Evolutionary conservation across 2,888 invertebrate genomes (phyloP).

Genomic region (Noctua fimbriata): DNA sequence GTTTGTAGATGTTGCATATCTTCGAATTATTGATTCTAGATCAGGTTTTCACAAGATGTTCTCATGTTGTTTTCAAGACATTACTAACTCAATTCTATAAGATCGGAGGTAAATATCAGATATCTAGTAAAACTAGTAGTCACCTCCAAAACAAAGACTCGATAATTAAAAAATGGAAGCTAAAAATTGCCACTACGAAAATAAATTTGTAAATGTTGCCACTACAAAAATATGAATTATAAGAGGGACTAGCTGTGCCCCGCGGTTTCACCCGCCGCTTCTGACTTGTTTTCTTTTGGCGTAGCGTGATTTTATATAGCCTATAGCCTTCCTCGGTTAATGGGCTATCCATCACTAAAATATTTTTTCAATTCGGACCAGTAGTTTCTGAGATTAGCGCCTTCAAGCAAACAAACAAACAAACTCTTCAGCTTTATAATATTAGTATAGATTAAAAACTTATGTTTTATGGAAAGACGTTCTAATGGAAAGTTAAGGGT

Average conservation of each 20-base stretch:
- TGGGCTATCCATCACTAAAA: no score
- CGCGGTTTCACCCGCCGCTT: no score
- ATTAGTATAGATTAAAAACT: conserved; percentile 54
- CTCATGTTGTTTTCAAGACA: not conserved
- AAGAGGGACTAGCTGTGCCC: no score
- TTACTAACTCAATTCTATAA: not conserved
- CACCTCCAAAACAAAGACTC: not conserved
- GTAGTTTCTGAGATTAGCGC: no score
- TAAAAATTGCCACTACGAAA: conserved; percentile 37
- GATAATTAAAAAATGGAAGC: conserved; percentile 4
- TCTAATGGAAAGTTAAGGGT: conserved; percentile 56
- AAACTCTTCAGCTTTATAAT: no score
- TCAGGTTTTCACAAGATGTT: not conserved
- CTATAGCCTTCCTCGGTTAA: no score
- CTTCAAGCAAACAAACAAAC: no score
- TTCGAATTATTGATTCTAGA: not conserved
- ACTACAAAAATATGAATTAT: conserved; percentile 33
- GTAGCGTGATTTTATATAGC: no score
- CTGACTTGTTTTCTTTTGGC: no score
- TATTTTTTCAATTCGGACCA: no score
- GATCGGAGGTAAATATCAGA: not conserved
- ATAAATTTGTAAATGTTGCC: conserved; percentile 30
- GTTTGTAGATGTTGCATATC: not conserved
- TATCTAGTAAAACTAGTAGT: conserved; percentile 5
- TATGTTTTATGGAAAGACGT: conserved; percentile 69